phyloP scores from a whole-genome alignment of 2,113 vertebrate species.

The Perca flavescens region DNA sequence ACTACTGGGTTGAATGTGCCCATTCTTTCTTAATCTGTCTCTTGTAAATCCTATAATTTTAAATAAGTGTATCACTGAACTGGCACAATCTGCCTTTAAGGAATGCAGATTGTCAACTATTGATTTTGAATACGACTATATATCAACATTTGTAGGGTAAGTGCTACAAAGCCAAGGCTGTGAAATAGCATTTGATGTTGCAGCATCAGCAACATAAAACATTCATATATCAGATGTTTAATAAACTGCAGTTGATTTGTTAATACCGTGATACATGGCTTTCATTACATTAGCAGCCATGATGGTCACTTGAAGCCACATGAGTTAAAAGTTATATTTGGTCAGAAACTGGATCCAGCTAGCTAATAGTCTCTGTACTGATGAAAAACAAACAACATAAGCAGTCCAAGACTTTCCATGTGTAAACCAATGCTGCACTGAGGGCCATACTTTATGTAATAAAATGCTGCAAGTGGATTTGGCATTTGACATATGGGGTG shows the following conservation, averaged over 20 bases:
- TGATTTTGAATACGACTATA: neutral
- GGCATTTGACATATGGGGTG: slow-evolving; percentile 56
- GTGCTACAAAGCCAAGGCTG: neutral
- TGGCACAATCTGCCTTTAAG: neutral
- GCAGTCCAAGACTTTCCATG: neutral
- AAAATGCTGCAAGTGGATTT: slow-evolving; percentile 32
- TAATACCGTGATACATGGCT: neutral
- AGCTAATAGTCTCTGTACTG: neutral
- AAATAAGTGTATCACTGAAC: neutral
- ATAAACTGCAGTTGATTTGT: neutral
- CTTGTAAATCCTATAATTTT: neutral
- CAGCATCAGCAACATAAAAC: slow-evolving; percentile 2
- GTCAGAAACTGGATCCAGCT: neutral
- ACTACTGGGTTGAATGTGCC: neutral
- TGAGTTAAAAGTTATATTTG: neutral
- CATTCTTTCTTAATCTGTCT: neutral
- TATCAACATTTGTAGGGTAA: neutral
- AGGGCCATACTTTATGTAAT: slow-evolving; percentile 37
- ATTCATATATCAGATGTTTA: neutral
- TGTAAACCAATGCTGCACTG: neutral
- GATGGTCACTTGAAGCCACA: neutral
- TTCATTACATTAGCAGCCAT: neutral
- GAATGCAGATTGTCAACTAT: neutral
- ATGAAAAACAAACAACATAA: neutral
- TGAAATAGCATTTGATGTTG: neutral